These are phyloP conservation scores for Paguma larvata DNA, from an alignment of 2,797 vertebrate genomes.

Conservation along the genomic window DNA sequence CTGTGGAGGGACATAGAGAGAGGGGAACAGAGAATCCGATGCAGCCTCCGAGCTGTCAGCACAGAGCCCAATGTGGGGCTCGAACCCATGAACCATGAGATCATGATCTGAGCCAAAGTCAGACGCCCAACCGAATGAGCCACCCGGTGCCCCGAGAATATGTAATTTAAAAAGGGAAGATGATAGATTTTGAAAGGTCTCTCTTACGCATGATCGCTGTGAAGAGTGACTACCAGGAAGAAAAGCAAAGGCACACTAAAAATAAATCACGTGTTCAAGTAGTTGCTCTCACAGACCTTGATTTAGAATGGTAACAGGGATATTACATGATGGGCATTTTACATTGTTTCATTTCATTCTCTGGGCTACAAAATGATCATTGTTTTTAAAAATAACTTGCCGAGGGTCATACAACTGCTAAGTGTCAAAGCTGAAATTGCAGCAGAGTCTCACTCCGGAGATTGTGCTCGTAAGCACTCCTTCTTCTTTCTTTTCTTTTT, in stretches of 20 bases:
- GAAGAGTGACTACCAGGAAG: neutral
- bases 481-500: neutral
- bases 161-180: slow-evolving; percentile 37
- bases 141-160: neutral
- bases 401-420: neutral
- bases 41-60: no score
- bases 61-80: no score
- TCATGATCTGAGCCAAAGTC: no score
- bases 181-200: neutral
- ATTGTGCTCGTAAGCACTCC: neutral
- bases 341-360: neutral
- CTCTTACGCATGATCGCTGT: neutral
- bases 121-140: no score
- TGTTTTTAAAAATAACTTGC: slow-evolving; percentile 36
- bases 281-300: neutral
- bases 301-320: neutral
- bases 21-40: no score
- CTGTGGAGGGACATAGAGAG: no score
- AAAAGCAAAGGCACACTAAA: neutral
- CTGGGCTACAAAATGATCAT: neutral
- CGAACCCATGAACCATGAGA: no score
- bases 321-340: neutral
- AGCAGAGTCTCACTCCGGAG: neutral
- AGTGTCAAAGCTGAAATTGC: neutral
- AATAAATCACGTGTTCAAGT: neutral